Conservation (phyloP, 2,797 vertebrate species). For the Myripristis murdjan region DNA sequence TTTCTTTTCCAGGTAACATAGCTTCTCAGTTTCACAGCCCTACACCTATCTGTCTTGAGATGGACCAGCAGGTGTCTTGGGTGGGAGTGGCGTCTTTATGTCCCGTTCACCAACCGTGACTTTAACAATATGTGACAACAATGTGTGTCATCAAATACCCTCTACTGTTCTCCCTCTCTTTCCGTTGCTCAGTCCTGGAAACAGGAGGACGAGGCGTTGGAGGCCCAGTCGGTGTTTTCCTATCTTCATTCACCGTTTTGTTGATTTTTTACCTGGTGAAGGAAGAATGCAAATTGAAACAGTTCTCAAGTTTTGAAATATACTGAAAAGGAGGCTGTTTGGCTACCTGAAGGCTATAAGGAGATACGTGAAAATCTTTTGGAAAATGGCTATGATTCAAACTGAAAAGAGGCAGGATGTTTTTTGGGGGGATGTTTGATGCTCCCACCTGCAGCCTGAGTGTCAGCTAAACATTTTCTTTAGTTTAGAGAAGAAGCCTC, state of each 20-base stretch:
- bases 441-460: constrained; percentile 85
- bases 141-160: constrained; percentile 14
- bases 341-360: too few species aligned
- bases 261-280: constrained; percentile 84
- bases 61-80: not conserved
- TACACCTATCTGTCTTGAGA: constrained; percentile 17
- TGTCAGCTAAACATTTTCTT: constrained; percentile 96
- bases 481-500: constrained; percentile 94
- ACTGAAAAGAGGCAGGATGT: too few species aligned
- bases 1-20: constrained; percentile 6
- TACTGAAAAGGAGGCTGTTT: not conserved
- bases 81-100: constrained; percentile 8
- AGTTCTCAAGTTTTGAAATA: not conserved
- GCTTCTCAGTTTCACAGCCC: not conserved
- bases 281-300: constrained; percentile 9
- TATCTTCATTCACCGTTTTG: constrained; percentile 57
- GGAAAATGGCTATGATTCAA: too few species aligned
- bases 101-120: constrained; percentile 7
- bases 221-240: constrained; percentile 10
- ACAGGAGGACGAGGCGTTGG: not conserved
- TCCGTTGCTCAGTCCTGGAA: constrained; percentile 5
- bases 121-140: constrained; percentile 28
- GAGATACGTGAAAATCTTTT: too few species aligned
- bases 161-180: not conserved
- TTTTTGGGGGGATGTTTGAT: constrained; percentile 12